Evolutionary conservation across 2,888 invertebrate genomes (phyloP).

Genomic region (Melanostoma mellinum): DNA sequence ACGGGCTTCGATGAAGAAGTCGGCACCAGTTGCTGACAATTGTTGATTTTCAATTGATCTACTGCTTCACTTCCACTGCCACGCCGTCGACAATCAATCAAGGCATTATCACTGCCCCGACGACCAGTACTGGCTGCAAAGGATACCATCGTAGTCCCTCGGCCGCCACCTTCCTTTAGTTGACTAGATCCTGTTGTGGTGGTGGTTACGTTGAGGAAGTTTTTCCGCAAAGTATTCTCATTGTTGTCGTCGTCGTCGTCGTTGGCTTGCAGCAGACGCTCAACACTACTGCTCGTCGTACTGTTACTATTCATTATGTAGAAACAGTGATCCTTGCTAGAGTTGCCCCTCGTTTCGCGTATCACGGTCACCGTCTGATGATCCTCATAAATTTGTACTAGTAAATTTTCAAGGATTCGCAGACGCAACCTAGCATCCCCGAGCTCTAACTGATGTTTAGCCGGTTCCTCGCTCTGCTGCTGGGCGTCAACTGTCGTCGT

Average conservation of each 20-base stretch:
- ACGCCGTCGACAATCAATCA: constrained; percentile 72
- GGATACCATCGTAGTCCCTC: constrained; percentile 55
- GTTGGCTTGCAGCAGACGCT: constrained; percentile 74
- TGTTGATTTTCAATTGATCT: constrained; percentile 79
- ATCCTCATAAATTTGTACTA: constrained; percentile 81
- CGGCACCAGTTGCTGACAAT: constrained; percentile 75
- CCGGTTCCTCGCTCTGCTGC: constrained; percentile 32
- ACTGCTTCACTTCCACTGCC: constrained; percentile 61
- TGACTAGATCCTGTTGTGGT: constrained; percentile 72
- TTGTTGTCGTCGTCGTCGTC: constrained; percentile 73
- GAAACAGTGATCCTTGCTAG: constrained; percentile 66
- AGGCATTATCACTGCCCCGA: constrained; percentile 74
- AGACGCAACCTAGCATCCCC: constrained; percentile 62
- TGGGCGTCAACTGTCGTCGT: constrained; percentile 58
- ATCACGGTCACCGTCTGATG: constrained; percentile 78
- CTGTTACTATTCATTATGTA: constrained; percentile 76
- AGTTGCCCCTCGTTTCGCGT: constrained; percentile 72
- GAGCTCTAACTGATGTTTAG: constrained; percentile 33
- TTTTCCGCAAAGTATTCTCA: constrained; percentile 64
- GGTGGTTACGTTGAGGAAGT: constrained; percentile 60
- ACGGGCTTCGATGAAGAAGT: constrained; percentile 76
- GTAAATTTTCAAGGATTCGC: constrained; percentile 79
- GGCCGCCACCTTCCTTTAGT: constrained; percentile 48
- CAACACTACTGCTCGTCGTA: constrained; percentile 74
- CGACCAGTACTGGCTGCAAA: constrained; percentile 72